phyloP scores from a whole-genome alignment of 2,113 vertebrate genomes.

The Pseudorhombus dupliciocellatus region DNA sequence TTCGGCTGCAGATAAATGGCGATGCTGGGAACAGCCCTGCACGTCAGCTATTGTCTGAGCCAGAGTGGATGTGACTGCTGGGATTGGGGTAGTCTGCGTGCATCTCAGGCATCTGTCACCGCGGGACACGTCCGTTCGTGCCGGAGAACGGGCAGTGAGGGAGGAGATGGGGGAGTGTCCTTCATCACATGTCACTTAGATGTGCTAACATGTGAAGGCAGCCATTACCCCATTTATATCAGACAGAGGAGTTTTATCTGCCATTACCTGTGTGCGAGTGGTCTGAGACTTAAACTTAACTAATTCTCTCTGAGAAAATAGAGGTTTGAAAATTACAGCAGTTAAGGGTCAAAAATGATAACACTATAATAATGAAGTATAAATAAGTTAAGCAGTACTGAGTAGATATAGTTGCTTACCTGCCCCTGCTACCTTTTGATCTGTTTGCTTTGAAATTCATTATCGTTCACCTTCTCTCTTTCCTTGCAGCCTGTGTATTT shows the following conservation, averaged over 20 bases:
- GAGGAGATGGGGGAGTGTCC: not conserved
- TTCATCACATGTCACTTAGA: conserved; percentile 23
- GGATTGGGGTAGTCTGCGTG: conserved; percentile 59
- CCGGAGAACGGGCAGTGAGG: conserved; percentile 36
- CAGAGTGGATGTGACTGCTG: conserved; percentile 71
- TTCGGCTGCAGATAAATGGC: conserved; percentile 52
- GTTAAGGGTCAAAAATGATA: too few relatives aligned
- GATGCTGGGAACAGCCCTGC: conserved; percentile 51
- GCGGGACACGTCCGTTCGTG: conserved; percentile 44
- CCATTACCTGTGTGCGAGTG: conserved; percentile 14
- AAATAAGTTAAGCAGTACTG: not conserved
- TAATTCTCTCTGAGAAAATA: too few relatives aligned
- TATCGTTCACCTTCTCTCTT: not conserved
- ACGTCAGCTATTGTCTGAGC: conserved; percentile 71
- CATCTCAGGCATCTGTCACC: conserved; percentile 63
- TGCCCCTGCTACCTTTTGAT: too few relatives aligned
- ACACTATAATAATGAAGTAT: not conserved
- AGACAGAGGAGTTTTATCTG: conserved; percentile 18
- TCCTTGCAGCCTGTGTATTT: conserved; percentile 90
- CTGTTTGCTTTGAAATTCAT: too few relatives aligned
- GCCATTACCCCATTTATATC: conserved; percentile 36
- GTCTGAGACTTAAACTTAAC: not conserved
- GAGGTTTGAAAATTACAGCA: too few relatives aligned
- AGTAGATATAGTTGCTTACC: too few relatives aligned
- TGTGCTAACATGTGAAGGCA: conserved; percentile 22